These are phyloP conservation scores for Campoplex nolae DNA, from an alignment of 2,888 invertebrate species.

Conservation along the genomic window DNA sequence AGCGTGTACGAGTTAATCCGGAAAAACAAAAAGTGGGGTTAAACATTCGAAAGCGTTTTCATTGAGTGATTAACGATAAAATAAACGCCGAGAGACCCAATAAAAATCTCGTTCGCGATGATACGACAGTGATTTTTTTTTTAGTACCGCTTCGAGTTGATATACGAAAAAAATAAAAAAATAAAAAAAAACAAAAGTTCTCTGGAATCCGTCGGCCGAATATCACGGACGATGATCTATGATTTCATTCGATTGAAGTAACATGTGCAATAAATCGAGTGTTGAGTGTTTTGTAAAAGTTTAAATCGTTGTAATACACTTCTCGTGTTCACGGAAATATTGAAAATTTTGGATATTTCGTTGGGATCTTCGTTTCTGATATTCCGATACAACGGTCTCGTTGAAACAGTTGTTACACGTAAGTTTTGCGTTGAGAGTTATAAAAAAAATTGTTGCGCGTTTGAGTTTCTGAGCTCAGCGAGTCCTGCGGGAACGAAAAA, in stretches of 20 bases:
- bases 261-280: constrained; percentile 38
- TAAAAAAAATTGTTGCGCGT: background rate
- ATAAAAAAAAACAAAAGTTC: background rate
- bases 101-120: constrained; percentile 9
- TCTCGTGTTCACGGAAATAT: background rate
- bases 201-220: constrained; percentile 59
- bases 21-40: constrained; percentile 12
- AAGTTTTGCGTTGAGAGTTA: background rate
- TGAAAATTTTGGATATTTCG: background rate
- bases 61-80: background rate
- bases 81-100: background rate
- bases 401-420: constrained; percentile 4
- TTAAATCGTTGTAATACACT: background rate
- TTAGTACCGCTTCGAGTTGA: background rate
- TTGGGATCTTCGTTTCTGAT: background rate
- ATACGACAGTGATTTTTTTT: constrained; percentile 30
- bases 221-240: background rate
- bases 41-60: background rate
- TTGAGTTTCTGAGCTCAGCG: background rate
- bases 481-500: background rate
- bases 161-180: background rate
- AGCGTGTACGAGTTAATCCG: constrained; percentile 7
- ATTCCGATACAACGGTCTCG: background rate
- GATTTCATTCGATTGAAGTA: background rate
- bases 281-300: constrained; percentile 1